phyloP scores from a whole-genome alignment of 2,797 vertebrate species.

The Pteronotus mesoamericanus region DNA sequence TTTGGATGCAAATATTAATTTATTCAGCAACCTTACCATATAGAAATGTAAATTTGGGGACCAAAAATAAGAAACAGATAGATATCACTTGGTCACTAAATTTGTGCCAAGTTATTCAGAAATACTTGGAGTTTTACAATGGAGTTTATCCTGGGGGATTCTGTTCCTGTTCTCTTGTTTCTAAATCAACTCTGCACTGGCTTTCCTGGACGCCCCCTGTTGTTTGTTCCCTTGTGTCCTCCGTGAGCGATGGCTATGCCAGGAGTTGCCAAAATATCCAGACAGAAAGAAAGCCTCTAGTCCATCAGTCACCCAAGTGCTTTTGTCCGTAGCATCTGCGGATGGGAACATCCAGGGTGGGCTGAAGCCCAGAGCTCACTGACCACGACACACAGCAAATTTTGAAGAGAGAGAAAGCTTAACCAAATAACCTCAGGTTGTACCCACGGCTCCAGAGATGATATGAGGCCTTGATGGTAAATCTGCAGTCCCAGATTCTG shows the following conservation, averaged over 20 bases:
- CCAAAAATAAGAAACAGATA: conserved; percentile 31
- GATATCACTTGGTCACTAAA: conserved; percentile 12
- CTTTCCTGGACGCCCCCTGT: conserved; percentile 13
- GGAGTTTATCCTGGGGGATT: not conserved
- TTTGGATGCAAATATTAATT: conserved; percentile 20
- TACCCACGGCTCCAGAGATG: not conserved
- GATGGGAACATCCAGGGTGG: not conserved
- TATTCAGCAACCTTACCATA: conserved; percentile 4
- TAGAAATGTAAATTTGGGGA: conserved; percentile 51
- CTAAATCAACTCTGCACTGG: not conserved
- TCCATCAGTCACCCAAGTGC: not conserved
- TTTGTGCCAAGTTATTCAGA: conserved; percentile 25
- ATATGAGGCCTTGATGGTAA: not conserved
- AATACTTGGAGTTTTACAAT: conserved; percentile 8
- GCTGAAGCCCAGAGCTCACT: conserved; percentile 1
- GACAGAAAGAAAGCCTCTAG: not conserved
- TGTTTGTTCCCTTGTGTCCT: conserved; percentile 13
- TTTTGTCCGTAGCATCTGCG: conserved; percentile 39
- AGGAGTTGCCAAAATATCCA: conserved; percentile 33
- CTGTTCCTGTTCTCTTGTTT: conserved; percentile 29
- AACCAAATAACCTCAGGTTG: not conserved
- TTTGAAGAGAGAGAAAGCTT: not conserved
- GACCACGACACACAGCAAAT: not conserved
- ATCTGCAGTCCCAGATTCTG: not conserved
- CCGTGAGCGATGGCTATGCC: not conserved